Evolutionary conservation across 2,113 vertebrate species (phyloP), one percentile per base, ranked within the genome.

Genomic region (Narcine bancroftii): DNA sequence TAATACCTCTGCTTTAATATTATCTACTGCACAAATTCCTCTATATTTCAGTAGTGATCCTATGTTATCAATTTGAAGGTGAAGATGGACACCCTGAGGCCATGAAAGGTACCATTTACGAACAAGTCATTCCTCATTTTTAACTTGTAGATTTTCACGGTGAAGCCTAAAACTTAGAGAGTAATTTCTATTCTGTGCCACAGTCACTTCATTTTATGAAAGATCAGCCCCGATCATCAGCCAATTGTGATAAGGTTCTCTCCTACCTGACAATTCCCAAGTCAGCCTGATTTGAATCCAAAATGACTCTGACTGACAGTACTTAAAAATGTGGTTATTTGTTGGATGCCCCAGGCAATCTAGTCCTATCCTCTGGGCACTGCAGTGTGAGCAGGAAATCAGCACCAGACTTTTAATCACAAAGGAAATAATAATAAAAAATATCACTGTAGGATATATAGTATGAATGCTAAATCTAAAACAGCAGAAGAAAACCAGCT

Each of bases 201-300:
- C 17, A 21, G 42, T 50, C 45, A 0, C 10, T 7, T 79, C 24
- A 36, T 87, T 53, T 39, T 60, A n/a, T 87, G 81, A 36, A 87
- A 9, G 53, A 36, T 63, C 81, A 19, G 3, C 79, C 29, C 47
- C 1, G 33, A n/a, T 45, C 33, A 33, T 56, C 47, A 83, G 53
- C 1, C 17, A 60, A 60, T 36, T 63, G 56, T 85, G 33, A 60
- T 17, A n/a, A 85, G 3, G 15, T 56, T 15, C 5, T 13, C 9
- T 36, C 15, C 15, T 36, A 1, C 81, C 50, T 85, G 81, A 85
- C 13, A 85, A 36, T 87, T 60, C 56, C 33, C 53, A n/a, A 60
- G 5, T 87, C 50, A 36, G 17, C n/a, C 81, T 21, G 39, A 87
- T 87, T 87, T 87, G 53, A 60, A 87, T 87, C 81, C 53, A 87